Conservation (phyloP, 2,113 vertebrate genomes). For the Siniperca knerii region DNA sequence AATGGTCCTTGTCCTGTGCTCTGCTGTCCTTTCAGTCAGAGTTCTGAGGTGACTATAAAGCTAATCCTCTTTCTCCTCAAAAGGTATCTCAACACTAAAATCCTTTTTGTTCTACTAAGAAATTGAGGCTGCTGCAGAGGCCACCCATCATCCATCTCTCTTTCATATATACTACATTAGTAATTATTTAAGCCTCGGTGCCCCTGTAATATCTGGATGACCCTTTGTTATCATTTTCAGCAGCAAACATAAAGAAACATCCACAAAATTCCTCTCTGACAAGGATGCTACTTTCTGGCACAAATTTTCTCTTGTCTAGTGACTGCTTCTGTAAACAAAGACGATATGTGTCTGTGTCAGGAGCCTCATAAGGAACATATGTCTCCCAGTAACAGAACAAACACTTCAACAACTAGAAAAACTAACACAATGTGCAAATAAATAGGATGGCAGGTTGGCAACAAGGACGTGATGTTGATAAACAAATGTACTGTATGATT, state of each 20-base stretch:
- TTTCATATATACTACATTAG: background rate
- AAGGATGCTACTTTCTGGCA: background rate
- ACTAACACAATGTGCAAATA: conserved; percentile 27
- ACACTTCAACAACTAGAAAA: conserved; percentile 34
- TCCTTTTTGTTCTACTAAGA: background rate
- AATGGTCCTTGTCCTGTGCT: conserved; percentile 2
- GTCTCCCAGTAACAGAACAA: conserved; percentile 12
- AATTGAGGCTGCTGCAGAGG: background rate
- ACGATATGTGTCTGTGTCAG: background rate
- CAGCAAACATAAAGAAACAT: background rate
- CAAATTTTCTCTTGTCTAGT: background rate
- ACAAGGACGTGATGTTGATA: conserved; percentile 21
- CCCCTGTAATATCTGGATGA: background rate
- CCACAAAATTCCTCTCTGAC: conserved; percentile 9
- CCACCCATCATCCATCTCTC: background rate
- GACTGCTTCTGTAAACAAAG: conserved; percentile 32
- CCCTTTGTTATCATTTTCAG: background rate
- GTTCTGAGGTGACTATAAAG: conserved; percentile 3
- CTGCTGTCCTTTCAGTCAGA: conserved; percentile 9
- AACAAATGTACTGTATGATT: conserved; percentile 39
- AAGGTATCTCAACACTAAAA: background rate
- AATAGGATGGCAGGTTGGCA: conserved; percentile 37
- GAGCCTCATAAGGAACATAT: background rate
- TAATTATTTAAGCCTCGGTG: conserved; percentile 6
- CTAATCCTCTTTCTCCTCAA: background rate